Percentiles rank a stretch among this genome's conserved stretches.
Conservation (phyloP, 2,888 invertebrate genomes). For the Coelopa pilipes region DNA sequence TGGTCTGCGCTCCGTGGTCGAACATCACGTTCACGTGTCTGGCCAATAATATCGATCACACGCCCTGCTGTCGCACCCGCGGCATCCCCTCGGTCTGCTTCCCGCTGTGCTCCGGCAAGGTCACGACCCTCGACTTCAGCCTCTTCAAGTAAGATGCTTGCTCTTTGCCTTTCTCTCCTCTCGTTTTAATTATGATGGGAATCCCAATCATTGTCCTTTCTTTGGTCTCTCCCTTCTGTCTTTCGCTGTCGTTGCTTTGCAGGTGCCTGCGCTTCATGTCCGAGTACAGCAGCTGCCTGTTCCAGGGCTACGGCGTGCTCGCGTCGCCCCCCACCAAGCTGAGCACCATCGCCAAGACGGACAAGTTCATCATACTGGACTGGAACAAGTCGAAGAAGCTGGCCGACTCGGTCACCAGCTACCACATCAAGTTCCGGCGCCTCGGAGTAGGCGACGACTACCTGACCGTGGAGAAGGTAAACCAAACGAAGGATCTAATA, state of each 20-base stretch:
- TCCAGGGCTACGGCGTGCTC: constrained; percentile 86
- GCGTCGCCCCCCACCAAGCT: constrained; percentile 79
- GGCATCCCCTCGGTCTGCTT: constrained; percentile 81
- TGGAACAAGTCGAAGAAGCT: constrained; percentile 80
- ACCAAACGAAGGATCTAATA: no score
- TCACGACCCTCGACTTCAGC: constrained; percentile 81
- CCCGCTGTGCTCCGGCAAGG: constrained; percentile 81
- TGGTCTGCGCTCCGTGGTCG: constrained; percentile 92
- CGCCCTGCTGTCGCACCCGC: constrained; percentile 80
- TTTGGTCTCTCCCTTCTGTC: no score
- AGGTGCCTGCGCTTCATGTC: constrained; percentile 85
- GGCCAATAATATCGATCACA: constrained; percentile 83
- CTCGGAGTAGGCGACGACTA: constrained; percentile 71
- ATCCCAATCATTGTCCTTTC: no score
- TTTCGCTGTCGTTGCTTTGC: background rate
- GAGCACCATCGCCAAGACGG: constrained; percentile 78
- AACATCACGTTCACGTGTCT: constrained; percentile 82
- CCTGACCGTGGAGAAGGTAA: constrained; percentile 69
- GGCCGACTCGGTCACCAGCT: constrained; percentile 77
- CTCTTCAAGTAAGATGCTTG: constrained; percentile 78
- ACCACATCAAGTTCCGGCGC: constrained; percentile 73
- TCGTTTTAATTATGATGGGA: no score
- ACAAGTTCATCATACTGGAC: constrained; percentile 80
- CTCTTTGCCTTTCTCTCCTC: no score
- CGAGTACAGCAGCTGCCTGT: constrained; percentile 82